A percentile compares a stretch with the other conserved stretches of the same genome.
phyloP scores from a whole-genome alignment of 2,888 invertebrate genomes.

The Thereva unica region DNA sequence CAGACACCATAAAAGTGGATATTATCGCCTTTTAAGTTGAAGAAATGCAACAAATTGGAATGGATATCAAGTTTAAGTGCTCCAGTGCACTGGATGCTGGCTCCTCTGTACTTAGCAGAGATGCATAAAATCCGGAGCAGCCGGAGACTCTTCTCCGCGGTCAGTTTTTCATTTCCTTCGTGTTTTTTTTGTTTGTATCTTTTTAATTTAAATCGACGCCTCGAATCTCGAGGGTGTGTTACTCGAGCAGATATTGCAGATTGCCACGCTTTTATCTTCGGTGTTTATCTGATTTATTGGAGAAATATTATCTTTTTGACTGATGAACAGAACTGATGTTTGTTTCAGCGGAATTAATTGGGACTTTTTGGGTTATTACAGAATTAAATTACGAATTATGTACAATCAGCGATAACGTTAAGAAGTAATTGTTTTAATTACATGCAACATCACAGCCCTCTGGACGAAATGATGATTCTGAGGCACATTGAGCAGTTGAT shows the following conservation, averaged over 20 bases:
- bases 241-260: constrained; percentile 22
- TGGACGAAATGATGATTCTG: too few species aligned
- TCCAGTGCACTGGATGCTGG: constrained; percentile 30
- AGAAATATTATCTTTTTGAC: constrained; percentile 21
- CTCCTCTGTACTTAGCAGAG: background rate
- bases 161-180: background rate
- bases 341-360: too few species aligned
- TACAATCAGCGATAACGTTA: too few species aligned
- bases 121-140: constrained; percentile 2
- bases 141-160: too few species aligned
- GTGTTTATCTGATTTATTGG: constrained; percentile 25
- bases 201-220: constrained; percentile 10
- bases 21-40: constrained; percentile 60
- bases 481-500: too few species aligned
- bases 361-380: too few species aligned
- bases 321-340: too few species aligned
- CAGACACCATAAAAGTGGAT: constrained; percentile 59
- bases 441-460: too few species aligned
- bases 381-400: too few species aligned
- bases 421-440: too few species aligned
- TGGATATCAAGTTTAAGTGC: constrained; percentile 60
- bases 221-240: constrained; percentile 20
- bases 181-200: constrained; percentile 4
- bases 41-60: constrained; percentile 60
- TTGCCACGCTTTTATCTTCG: constrained; percentile 22